phyloP scores from a whole-genome alignment of 2,797 vertebrate genomes.

The Rhabdophis nuchalis region DNA sequence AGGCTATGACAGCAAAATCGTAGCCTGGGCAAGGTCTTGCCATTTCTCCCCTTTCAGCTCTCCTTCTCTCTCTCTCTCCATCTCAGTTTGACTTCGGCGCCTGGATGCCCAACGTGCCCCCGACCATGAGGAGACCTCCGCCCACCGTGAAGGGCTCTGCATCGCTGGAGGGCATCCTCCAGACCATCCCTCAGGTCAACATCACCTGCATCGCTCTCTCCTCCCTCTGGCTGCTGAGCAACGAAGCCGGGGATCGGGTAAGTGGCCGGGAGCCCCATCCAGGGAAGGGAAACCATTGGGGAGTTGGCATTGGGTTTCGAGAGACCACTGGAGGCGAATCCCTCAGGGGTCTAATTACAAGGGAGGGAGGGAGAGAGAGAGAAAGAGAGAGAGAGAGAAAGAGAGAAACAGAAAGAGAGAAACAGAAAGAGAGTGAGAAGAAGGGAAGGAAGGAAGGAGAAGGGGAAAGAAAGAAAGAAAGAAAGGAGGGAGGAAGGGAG shows the following conservation, averaged over 20 bases:
- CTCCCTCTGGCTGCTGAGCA: conserved; percentile 62
- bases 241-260: conserved; percentile 66
- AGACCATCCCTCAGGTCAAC: conserved; percentile 70
- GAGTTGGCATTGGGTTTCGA: neutral
- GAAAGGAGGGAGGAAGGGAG: too few species aligned
- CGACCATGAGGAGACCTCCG: conserved; percentile 69
- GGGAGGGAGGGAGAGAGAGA: accelerated
- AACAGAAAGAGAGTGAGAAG: too few species aligned
- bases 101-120: conserved; percentile 71
- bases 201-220: conserved; percentile 50
- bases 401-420: too few species aligned
- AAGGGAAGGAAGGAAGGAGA: too few species aligned
- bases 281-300: too few species aligned
- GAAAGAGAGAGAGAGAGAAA: accelerated
- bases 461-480: too few species aligned
- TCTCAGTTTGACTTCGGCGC: conserved; percentile 72
- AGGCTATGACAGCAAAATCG: neutral
- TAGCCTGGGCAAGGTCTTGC: neutral
- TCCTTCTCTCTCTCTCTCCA: neutral
- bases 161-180: conserved; percentile 66
- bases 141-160: conserved; percentile 70
- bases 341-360: neutral
- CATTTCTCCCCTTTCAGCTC: neutral
- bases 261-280: neutral
- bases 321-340: too few species aligned